Evolutionary conservation across 1,140 invertebrate genomes (phyloP).

Genomic region (Bombus confusus): DNA sequence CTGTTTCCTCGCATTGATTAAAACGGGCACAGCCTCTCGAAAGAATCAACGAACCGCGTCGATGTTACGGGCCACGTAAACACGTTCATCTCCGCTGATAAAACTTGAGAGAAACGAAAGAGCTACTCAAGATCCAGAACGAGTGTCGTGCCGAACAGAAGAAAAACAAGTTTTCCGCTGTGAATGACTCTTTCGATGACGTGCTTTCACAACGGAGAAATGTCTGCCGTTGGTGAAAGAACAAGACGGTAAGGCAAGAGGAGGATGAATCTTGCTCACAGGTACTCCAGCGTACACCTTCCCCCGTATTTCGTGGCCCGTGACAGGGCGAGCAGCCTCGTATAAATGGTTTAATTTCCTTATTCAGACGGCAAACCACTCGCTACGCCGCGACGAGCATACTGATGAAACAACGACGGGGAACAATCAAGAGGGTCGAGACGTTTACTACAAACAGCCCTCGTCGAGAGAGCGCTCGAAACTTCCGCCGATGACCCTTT

Average conservation of each 20-base stretch:
- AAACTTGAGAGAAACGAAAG: neutral
- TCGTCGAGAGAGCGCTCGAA: constrained; percentile 50
- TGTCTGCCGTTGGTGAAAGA: constrained; percentile 25
- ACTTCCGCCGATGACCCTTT: constrained; percentile 58
- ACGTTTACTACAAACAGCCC: constrained; percentile 64
- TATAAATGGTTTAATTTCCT: constrained; percentile 68
- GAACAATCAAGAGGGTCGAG: constrained; percentile 62
- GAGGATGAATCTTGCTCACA: neutral
- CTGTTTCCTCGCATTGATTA: constrained; percentile 39
- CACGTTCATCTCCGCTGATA: neutral
- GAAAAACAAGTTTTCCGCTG: neutral
- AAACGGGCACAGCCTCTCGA: constrained; percentile 17
- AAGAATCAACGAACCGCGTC: neutral
- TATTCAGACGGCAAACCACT: constrained; percentile 59
- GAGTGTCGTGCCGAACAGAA: neutral
- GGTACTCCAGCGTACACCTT: neutral
- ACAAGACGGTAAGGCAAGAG: neutral
- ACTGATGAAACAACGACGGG: constrained; percentile 64
- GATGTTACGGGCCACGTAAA: constrained; percentile 1
- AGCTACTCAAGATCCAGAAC: neutral
- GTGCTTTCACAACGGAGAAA: neutral
- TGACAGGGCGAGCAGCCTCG: constrained; percentile 24
- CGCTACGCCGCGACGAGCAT: constrained; percentile 39
- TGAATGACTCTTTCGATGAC: neutral
- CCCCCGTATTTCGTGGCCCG: constrained; percentile 22